Conservation (phyloP, 2,113 vertebrate species). For the Podarcis muralis region DNA sequence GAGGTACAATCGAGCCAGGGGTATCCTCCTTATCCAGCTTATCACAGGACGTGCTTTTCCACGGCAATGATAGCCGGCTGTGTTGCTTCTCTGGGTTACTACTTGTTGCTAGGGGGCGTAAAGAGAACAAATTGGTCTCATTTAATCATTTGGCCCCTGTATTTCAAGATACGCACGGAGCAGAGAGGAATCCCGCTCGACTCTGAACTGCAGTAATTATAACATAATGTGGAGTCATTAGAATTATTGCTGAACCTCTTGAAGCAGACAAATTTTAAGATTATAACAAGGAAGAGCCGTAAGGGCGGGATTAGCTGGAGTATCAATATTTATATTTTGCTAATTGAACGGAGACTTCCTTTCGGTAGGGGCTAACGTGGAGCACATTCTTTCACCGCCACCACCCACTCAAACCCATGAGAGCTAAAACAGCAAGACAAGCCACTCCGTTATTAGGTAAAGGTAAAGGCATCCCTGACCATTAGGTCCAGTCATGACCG, state of each 20-base stretch:
- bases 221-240: constrained; percentile 58
- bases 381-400: background rate
- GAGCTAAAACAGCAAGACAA: background rate
- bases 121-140: constrained; percentile 55
- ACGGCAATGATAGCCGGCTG: background rate
- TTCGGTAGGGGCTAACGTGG: background rate
- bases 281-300: constrained; percentile 42
- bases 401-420: background rate
- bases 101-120: constrained; percentile 62
- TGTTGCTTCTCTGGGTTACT: constrained; percentile 32
- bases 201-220: constrained; percentile 55
- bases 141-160: constrained; percentile 55
- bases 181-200: constrained; percentile 49
- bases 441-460: background rate
- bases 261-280: constrained; percentile 55
- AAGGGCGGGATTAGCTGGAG: background rate
- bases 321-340: background rate
- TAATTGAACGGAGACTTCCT: background rate
- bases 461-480: too few relatives aligned
- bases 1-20: too few relatives aligned
- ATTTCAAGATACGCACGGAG: constrained; percentile 36
- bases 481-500: too few relatives aligned
- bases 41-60: too few relatives aligned
- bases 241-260: constrained; percentile 54
- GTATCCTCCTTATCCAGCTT: too few relatives aligned